Evolutionary conservation across 2,113 vertebrate species (phyloP).

Genomic region (Elgaria multicarinata): DNA sequence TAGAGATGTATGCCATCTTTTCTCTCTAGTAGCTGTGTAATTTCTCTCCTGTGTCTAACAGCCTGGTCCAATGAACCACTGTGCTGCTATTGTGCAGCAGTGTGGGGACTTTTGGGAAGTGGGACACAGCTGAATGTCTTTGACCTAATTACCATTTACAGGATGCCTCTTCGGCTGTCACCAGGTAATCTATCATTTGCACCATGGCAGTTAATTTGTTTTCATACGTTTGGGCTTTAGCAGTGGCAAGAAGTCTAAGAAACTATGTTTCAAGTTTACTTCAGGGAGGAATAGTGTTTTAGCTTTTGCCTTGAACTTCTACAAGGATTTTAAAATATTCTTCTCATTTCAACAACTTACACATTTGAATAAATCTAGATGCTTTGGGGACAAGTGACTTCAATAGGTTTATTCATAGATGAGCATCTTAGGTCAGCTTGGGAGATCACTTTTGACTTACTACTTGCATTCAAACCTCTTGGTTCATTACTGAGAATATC

Average conservation of each 20-base stretch:
- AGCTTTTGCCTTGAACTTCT: not conserved
- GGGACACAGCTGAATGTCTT: not conserved
- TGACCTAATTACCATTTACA: constrained; percentile 8
- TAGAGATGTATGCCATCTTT: not conserved
- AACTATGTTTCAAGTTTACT: not conserved
- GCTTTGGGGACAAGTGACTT: not conserved
- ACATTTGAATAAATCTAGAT: constrained; percentile 14
- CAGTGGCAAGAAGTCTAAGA: not conserved
- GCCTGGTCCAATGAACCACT: not conserved
- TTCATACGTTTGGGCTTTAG: not conserved
- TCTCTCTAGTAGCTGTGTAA: not conserved
- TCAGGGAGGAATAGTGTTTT: not conserved
- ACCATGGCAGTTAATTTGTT: not conserved
- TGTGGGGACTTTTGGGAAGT: not conserved
- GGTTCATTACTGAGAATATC: not conserved
- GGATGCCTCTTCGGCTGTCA: not conserved
- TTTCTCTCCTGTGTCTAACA: not conserved
- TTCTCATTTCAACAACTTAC: not conserved
- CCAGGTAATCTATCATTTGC: not conserved
- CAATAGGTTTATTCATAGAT: not conserved
- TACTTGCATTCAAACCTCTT: constrained; percentile 15
- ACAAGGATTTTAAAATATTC: constrained; percentile 1
- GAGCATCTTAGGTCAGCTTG: not conserved
- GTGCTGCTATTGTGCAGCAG: not conserved
- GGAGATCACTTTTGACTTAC: not conserved